phyloP scores from a whole-genome alignment of 2,888 invertebrate genomes.

The Ariolimax columbianus region DNA sequence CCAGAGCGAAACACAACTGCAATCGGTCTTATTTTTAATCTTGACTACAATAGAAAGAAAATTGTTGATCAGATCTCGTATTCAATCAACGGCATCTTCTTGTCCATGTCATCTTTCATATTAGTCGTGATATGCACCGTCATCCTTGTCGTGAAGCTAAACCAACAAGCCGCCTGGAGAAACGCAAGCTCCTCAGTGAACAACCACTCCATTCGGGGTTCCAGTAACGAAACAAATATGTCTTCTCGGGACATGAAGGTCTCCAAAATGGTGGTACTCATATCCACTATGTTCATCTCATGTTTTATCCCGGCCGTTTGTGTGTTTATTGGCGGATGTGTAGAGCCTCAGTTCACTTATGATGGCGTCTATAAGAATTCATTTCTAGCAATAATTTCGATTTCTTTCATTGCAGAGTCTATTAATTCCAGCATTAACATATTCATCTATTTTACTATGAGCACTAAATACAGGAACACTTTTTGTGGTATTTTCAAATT shows the following conservation, averaged over 20 bases:
- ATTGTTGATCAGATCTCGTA: background rate
- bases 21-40: background rate
- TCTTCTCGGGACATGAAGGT: constrained; percentile 9
- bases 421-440: constrained; percentile 27
- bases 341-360: constrained; percentile 19
- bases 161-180: constrained; percentile 14
- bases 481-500: constrained; percentile 7
- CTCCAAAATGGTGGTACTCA: constrained; percentile 12
- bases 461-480: constrained; percentile 16
- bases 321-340: background rate
- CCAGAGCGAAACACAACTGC: constrained; percentile 5
- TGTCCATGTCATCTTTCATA: background rate
- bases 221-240: background rate
- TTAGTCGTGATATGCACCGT: background rate
- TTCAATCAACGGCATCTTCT: constrained; percentile 28
- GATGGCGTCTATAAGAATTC: constrained; percentile 20
- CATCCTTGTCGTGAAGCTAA: background rate
- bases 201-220: background rate
- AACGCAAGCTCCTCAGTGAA: background rate
- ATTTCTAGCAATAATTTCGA: background rate
- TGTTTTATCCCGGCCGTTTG: constrained; percentile 19
- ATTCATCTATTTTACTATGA: constrained; percentile 25
- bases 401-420: constrained; percentile 3
- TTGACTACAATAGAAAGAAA: background rate
- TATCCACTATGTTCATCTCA: constrained; percentile 9